Base-by-base conservation (phyloP, 1,140 invertebrate species). In the Anthonomus grandis region DNA sequence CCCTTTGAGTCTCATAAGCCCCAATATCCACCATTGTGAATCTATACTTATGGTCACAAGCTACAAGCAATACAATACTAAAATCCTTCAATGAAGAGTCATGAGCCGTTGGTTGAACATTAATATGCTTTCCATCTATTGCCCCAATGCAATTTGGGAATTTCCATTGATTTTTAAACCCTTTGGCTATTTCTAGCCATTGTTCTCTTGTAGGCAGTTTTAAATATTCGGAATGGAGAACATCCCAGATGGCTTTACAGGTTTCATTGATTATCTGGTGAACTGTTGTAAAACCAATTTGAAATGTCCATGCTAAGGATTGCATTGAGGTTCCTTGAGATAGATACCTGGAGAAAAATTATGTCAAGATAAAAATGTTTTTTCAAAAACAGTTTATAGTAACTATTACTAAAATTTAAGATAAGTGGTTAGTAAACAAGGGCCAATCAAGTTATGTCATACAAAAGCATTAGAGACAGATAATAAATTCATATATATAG, bases 11-110 rank as follows among this genome's bases (percentile, higher is more conserved):
- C 17, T 70, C 73, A 57, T 64, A 63, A 17, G 66, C 59, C 21
- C 75, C 75, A 37, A 76, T 66, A 56, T 75, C 72, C 24, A 75
- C 58, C 18, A 64, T 56, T 6, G 63, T 65, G 56, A 78, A 76
- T 36, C 62, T 60, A 50, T 71, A 76, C 21, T 75, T 63, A 2
- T 66, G 69, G 65, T 77, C 73, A 19, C 38, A 68, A 65, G 44
- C n/a, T n/a, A 70, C 76, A 9, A 77, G 57, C 23, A 78, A 60
- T 4, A 79, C 72, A 31, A 76, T 67, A 38, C 70, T 73, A 49
- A 70, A 75, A 25, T 50, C 64, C 10, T 65, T 47, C 19, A 41
- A 6, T n/a, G 55, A 59, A 12, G 49, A 55, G 42, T 23, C 42
- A 3, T 57, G 18, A 8, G 44, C 21, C 8, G 59, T 39, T 17